Conservation (phyloP, 1,140 invertebrate genomes). For the Plectus sambesii region DNA sequence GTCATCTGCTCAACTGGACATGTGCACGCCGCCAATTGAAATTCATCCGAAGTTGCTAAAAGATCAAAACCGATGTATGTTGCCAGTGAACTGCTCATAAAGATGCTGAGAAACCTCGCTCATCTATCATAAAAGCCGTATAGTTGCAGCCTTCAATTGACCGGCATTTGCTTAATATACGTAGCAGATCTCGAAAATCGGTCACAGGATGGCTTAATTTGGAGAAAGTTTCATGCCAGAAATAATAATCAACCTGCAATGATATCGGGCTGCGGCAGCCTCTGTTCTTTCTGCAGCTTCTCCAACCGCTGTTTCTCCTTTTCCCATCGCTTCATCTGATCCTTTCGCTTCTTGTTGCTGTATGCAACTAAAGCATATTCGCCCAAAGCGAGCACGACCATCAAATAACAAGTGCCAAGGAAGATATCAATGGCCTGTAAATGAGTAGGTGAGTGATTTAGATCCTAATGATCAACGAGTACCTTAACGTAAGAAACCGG, state of each 20-base stretch:
- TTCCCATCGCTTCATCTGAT: constrained; percentile 14
- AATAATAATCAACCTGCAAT: too few relatives aligned
- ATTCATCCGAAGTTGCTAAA: constrained; percentile 22
- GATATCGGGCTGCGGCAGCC: constrained; percentile 21
- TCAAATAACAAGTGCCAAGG: constrained; percentile 45
- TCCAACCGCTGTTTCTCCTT: constrained; percentile 24
- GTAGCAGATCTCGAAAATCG: too few relatives aligned
- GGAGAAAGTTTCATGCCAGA: too few relatives aligned
- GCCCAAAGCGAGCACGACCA: constrained; percentile 46
- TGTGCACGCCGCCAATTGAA: constrained; percentile 25
- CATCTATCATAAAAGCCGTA: too few relatives aligned
- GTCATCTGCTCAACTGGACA: constrained; percentile 13
- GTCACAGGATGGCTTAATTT: too few relatives aligned
- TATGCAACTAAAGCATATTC: constrained; percentile 46
- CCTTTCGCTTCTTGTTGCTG: constrained; percentile 38
- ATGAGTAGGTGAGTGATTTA: constrained; percentile 46
- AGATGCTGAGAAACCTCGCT: too few relatives aligned
- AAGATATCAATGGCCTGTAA: constrained; percentile 45
- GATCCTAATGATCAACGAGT: constrained; percentile 17
- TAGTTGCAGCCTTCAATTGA: too few relatives aligned
- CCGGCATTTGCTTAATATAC: too few relatives aligned
- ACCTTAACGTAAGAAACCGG: constrained; percentile 34
- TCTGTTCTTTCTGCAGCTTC: constrained; percentile 24
- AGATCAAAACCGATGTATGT: constrained; percentile 8
- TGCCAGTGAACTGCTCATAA: too few relatives aligned